These are phyloP conservation scores for Delphinapterus leucas DNA, from an alignment of 2,113 vertebrate species.

Conservation along the genomic window DNA sequence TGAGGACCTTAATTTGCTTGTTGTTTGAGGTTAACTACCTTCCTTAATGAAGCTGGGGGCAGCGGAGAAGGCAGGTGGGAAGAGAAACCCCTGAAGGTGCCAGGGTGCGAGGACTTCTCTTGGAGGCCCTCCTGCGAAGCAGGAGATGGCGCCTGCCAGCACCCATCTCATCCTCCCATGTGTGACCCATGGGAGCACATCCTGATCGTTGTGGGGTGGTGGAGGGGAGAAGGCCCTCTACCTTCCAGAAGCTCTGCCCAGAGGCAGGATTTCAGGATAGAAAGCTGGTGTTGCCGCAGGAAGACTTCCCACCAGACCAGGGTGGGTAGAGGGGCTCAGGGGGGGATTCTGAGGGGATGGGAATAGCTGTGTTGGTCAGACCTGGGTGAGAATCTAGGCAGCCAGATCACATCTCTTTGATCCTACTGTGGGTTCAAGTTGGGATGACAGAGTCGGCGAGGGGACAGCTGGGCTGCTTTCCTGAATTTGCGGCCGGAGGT, in stretches of 20 bases:
- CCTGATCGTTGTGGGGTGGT: background rate
- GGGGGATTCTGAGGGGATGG: background rate
- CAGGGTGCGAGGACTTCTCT: background rate
- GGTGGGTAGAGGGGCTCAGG: background rate
- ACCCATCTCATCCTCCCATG: background rate
- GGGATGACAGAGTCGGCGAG: background rate
- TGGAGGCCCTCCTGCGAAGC: background rate
- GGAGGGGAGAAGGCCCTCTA: background rate
- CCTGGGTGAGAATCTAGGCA: background rate
- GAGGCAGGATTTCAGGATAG: background rate
- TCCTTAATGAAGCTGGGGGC: background rate
- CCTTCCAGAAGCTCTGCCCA: background rate
- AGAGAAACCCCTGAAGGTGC: background rate
- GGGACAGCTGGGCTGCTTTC: background rate
- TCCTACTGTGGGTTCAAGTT: background rate
- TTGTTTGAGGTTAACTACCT: slow-evolving; percentile 41
- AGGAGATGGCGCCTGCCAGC: background rate
- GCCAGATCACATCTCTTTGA: no score
- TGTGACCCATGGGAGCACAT: background rate
- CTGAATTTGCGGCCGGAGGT: background rate
- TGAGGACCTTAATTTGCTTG: background rate
- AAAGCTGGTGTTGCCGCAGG: background rate
- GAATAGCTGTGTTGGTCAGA: background rate
- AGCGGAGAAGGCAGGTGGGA: background rate
- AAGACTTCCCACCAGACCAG: background rate